phyloP scores from a whole-genome alignment of 1,140 invertebrate species.

The Protaetia brevitarsis region DNA sequence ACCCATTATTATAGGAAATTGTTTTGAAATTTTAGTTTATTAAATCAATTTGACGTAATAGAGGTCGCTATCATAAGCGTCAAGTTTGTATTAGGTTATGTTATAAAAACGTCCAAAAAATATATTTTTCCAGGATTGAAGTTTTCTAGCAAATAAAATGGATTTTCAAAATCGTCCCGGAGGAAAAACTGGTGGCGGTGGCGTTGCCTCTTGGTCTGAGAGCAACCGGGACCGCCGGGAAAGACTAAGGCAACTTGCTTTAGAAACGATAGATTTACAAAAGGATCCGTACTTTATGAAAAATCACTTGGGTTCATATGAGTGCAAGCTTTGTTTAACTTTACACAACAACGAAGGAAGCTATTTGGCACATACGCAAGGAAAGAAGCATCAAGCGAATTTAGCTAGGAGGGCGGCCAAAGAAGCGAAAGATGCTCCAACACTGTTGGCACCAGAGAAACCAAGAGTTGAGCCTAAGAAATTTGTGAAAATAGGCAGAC shows the following conservation, averaged over 20 bases:
- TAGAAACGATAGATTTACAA: conserved; percentile 98
- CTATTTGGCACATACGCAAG: conserved; percentile 98
- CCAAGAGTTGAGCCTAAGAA: conserved; percentile 96
- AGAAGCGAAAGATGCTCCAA: conserved; percentile 95
- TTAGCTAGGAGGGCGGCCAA: conserved; percentile 95
- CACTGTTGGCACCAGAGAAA: conserved; percentile 87
- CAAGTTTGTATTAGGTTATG: too few species aligned
- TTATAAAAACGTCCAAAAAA: too few species aligned
- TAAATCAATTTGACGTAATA: too few species aligned
- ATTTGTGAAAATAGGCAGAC: conserved; percentile 99
- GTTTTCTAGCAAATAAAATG: too few species aligned
- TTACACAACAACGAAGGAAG: conserved; percentile 99
- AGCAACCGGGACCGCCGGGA: conserved; percentile 97
- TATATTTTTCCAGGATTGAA: too few species aligned
- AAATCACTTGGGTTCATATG: conserved; percentile 97
- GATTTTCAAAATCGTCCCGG: conserved; percentile 97
- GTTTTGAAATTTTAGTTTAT: too few species aligned
- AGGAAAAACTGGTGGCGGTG: conserved; percentile 97
- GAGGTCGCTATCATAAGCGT: neutral
- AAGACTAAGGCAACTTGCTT: conserved; percentile 88
- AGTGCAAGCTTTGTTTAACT: conserved; percentile 98
- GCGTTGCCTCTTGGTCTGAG: conserved; percentile 99
- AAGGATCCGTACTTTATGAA: conserved; percentile 99
- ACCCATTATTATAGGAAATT: too few species aligned
- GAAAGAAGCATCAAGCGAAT: conserved; percentile 99